Evolutionary conservation across 2,113 vertebrate species (phyloP).

Genomic region (Potamarius usumacintae): DNA sequence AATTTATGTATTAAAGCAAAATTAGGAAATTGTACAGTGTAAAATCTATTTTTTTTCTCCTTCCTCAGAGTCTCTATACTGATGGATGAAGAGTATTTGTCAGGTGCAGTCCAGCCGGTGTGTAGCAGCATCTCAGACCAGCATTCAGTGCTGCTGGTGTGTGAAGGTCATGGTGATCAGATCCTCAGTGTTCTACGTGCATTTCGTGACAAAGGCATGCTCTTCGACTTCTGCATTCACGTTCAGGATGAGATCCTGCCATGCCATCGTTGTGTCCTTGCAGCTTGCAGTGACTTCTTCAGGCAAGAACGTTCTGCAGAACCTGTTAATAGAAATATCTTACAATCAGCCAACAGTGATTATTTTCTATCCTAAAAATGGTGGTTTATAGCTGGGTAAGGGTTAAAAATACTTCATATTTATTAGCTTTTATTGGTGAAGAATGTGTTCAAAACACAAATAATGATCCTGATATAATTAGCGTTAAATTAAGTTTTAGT

Average conservation of each 20-base stretch:
- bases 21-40: not conserved
- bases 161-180: constrained; percentile 87
- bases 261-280: constrained; percentile 93
- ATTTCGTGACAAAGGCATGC: constrained; percentile 84
- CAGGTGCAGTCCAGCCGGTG: constrained; percentile 53
- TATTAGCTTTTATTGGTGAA: not conserved
- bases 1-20: not conserved
- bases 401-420: not conserved
- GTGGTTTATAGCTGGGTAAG: not conserved
- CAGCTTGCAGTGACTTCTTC: constrained; percentile 97
- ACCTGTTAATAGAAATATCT: not conserved
- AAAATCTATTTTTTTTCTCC: not conserved
- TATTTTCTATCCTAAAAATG: not conserved
- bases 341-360: not conserved
- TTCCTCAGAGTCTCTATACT: constrained; percentile 15
- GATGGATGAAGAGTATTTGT: constrained; percentile 30
- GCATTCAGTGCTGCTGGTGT: constrained; percentile 76
- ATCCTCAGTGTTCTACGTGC: constrained; percentile 83
- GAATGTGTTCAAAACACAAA: not conserved
- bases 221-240: constrained; percentile 92
- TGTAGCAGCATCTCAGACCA: constrained; percentile 77
- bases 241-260: constrained; percentile 84
- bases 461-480: not conserved
- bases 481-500: not conserved
- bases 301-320: constrained; percentile 68